Evolutionary conservation across 1,140 invertebrate species (phyloP).

Genomic region (Sycobia sp.): DNA sequence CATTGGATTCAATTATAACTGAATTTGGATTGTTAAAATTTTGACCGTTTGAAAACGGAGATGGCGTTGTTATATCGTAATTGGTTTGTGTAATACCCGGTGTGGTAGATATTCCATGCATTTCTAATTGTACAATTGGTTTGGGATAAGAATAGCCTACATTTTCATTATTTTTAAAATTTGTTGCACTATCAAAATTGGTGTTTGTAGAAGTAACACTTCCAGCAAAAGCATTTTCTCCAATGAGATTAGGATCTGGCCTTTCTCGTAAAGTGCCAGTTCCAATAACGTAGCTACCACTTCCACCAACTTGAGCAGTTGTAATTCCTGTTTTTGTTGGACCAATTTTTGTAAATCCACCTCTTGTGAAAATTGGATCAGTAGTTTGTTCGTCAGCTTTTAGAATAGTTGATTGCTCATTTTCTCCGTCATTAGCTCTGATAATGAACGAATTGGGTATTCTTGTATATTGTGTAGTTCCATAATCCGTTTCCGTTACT

Average conservation of each 20-base stretch:
- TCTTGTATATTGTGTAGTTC: slow-evolving; percentile 27
- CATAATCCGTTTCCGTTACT: slow-evolving; percentile 28
- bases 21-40: slow-evolving; percentile 40
- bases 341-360: slow-evolving; percentile 55
- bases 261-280: slow-evolving; percentile 37
- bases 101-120: slow-evolving; percentile 15
- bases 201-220: not conserved
- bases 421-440: slow-evolving; percentile 7
- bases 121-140: slow-evolving; percentile 39
- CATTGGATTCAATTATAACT: slow-evolving; percentile 19
- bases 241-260: slow-evolving; percentile 48
- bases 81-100: slow-evolving; percentile 14
- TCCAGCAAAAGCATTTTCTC: slow-evolving; percentile 51
- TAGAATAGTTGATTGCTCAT: slow-evolving; percentile 15
- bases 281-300: slow-evolving; percentile 50
- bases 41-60: slow-evolving; percentile 41
- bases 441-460: slow-evolving; percentile 38
- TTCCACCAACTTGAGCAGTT: slow-evolving; percentile 53
- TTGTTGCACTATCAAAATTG: not conserved
- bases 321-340: slow-evolving; percentile 55
- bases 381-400: not conserved
- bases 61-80: slow-evolving; percentile 38
- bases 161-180: slow-evolving; percentile 1
- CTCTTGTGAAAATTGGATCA: slow-evolving; percentile 35
- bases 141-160: slow-evolving; percentile 43